A percentile compares a stretch with the other conserved stretches of the same genome.
phyloP scores from a whole-genome alignment of 2,888 invertebrate species.

The Tetragnatha montana region DNA sequence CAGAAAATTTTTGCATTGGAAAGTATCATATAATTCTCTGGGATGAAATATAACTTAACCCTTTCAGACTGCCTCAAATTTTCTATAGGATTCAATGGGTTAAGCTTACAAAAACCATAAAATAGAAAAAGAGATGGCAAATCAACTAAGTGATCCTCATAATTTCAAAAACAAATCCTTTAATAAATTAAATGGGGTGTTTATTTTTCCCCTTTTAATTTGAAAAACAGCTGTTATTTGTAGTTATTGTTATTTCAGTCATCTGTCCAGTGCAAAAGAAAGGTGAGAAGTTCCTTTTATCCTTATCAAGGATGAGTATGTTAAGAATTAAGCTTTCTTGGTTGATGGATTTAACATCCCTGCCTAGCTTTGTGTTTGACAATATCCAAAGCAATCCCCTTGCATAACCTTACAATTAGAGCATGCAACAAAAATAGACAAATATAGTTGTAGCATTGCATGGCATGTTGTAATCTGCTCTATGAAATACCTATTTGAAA shows the following conservation, averaged over 20 bases:
- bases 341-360: not conserved
- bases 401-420: not conserved
- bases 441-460: not conserved
- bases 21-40: too few relatives aligned
- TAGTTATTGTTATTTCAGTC: conserved; percentile 17
- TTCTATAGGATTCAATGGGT: too few relatives aligned
- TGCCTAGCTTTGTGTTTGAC: not conserved
- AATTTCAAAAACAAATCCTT: too few relatives aligned
- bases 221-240: conserved; percentile 1
- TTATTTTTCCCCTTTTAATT: not conserved
- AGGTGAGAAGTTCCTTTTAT: conserved; percentile 17
- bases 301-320: not conserved
- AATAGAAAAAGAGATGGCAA: too few relatives aligned
- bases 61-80: too few relatives aligned
- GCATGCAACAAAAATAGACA: not conserved
- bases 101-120: too few relatives aligned
- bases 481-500: not conserved
- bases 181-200: too few relatives aligned
- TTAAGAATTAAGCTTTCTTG: not conserved
- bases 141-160: too few relatives aligned
- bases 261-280: conserved; percentile 4
- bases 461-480: not conserved
- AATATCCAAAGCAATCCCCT: not conserved
- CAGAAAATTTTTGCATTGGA: too few relatives aligned
- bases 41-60: too few relatives aligned